Conservation (phyloP, 2,888 invertebrate genomes). For the Tuberolachnus salignus region DNA sequence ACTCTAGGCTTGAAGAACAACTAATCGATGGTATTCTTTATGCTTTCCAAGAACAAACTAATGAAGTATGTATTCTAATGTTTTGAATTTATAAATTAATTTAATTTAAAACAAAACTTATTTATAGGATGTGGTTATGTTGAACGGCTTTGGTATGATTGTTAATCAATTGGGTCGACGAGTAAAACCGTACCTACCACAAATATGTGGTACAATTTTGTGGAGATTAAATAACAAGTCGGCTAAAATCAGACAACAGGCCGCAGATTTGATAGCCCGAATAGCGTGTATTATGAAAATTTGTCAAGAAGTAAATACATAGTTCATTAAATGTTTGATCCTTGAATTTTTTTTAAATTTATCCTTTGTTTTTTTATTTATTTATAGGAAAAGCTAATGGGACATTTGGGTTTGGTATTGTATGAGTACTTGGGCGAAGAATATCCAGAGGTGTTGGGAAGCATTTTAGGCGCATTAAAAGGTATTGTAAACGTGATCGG, state of each 20-base stretch:
- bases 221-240: constrained; percentile 99
- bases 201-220: constrained; percentile 99
- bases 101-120: neutral
- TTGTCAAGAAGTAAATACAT: constrained; percentile 82
- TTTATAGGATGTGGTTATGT: constrained; percentile 92
- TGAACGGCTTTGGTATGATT: constrained; percentile 99
- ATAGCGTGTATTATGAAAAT: constrained; percentile 99
- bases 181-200: constrained; percentile 97
- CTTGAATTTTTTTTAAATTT: neutral
- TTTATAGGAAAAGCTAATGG: constrained; percentile 95
- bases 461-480: constrained; percentile 97
- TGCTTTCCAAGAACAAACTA: constrained; percentile 99
- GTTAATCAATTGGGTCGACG: constrained; percentile 96
- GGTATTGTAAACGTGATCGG: constrained; percentile 99
- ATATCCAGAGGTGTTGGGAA: constrained; percentile 98
- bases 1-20: constrained; percentile 96
- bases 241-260: constrained; percentile 98
- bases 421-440: constrained; percentile 99
- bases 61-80: constrained; percentile 71
- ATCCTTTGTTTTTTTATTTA: constrained; percentile 58
- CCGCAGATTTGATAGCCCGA: constrained; percentile 96
- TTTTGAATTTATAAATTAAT: neutral
- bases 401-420: constrained; percentile 97
- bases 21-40: constrained; percentile 98
- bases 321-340: neutral